These are phyloP conservation scores for Cloeon dipterum DNA, from an alignment of 2,888 invertebrate species.

Conservation along the genomic window DNA sequence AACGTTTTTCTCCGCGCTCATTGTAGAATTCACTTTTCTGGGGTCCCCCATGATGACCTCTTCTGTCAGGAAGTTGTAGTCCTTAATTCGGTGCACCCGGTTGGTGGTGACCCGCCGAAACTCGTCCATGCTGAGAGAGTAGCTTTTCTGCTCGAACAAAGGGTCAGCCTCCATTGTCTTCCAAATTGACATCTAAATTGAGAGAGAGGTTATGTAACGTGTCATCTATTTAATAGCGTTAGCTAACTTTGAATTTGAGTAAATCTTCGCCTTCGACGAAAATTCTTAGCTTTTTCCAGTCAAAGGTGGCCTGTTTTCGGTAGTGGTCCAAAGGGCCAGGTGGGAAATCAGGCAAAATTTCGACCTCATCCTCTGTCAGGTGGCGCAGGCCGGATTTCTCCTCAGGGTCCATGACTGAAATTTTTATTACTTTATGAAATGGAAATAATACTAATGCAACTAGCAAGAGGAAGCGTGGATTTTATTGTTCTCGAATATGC, in stretches of 20 bases:
- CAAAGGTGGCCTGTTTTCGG: slow-evolving; percentile 22
- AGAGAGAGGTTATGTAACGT: too few species aligned
- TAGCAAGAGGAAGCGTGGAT: too few species aligned
- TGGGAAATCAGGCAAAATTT: slow-evolving; percentile 14
- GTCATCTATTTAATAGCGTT: not conserved
- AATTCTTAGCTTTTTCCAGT: slow-evolving; percentile 24
- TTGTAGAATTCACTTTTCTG: too few species aligned
- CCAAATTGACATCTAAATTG: slow-evolving; percentile 20
- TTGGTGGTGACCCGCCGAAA: slow-evolving; percentile 12
- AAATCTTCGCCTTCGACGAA: slow-evolving; percentile 23
- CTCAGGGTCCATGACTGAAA: not conserved
- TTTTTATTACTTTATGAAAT: too few species aligned
- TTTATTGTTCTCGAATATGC: too few species aligned
- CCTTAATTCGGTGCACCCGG: slow-evolving; percentile 16
- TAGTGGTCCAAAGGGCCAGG: slow-evolving; percentile 24
- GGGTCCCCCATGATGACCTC: slow-evolving; percentile 11
- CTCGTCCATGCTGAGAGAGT: slow-evolving; percentile 16
- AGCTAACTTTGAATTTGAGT: slow-evolving; percentile 21
- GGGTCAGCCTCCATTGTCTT: slow-evolving; percentile 20
- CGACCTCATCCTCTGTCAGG: not conserved
- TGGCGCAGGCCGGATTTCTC: not conserved
- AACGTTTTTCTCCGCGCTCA: too few species aligned
- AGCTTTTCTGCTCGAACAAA: slow-evolving; percentile 16
- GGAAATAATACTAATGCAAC: too few species aligned
- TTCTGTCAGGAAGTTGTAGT: slow-evolving; percentile 18